A percentile compares a stretch with the other conserved stretches of the same genome.
Conservation (phyloP, 2,113 vertebrate genomes). For the Vireo altiloquus region DNA sequence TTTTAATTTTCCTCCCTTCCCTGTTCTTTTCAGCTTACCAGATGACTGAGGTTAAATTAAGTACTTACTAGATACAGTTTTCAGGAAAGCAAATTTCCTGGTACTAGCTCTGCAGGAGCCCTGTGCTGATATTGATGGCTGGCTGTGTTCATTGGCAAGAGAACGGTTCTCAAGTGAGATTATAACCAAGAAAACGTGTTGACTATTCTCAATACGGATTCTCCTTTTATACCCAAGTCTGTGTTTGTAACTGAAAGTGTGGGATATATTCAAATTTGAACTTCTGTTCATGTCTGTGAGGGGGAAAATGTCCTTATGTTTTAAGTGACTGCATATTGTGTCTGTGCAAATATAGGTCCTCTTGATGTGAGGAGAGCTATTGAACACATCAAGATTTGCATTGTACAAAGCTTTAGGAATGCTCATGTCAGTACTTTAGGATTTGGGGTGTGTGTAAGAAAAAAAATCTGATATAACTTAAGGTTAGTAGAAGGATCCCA, state of each 20-base stretch:
- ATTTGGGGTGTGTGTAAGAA: background rate
- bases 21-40: background rate
- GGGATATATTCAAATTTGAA: background rate
- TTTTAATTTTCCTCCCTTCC: background rate
- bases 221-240: background rate
- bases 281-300: background rate
- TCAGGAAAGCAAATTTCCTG: background rate
- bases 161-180: background rate
- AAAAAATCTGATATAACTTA: background rate
- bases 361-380: background rate
- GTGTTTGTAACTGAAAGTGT: background rate
- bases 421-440: background rate
- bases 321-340: background rate
- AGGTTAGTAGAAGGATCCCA: background rate
- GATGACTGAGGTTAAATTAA: constrained; percentile 4
- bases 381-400: background rate
- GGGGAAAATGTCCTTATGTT: background rate
- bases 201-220: background rate
- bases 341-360: background rate
- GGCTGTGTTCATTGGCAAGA: background rate
- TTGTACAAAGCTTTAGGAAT: background rate
- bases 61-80: background rate
- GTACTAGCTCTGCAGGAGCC: background rate
- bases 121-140: background rate
- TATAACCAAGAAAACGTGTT: background rate